Evolutionary conservation across 2,113 vertebrate genomes (phyloP).

Genomic region (Bubo scandiacus): DNA sequence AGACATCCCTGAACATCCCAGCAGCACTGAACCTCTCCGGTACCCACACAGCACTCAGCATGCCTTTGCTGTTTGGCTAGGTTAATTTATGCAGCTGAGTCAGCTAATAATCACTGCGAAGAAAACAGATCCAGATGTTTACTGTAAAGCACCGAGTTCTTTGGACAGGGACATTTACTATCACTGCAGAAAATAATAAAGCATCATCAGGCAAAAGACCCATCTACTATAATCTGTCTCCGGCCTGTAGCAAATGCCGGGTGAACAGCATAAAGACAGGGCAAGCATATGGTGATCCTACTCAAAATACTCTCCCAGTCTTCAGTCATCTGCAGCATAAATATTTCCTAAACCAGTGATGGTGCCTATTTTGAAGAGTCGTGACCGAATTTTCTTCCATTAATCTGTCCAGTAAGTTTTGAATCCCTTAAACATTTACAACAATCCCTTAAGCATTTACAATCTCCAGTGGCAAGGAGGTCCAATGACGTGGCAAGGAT

Average conservation of each 20-base stretch:
- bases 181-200: neutral
- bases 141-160: neutral
- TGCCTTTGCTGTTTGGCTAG: neutral
- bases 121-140: slow-evolving; percentile 29
- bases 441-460: neutral
- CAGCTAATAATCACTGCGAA: slow-evolving; percentile 7
- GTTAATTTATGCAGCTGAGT: slow-evolving; percentile 44
- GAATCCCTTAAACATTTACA: neutral
- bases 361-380: neutral
- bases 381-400: neutral
- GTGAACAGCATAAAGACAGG: neutral
- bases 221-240: neutral
- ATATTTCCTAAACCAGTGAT: neutral
- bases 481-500: neutral
- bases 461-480: neutral
- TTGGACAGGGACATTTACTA: neutral
- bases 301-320: neutral
- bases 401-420: neutral
- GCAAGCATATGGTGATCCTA: neutral
- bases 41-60: neutral
- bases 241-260: neutral
- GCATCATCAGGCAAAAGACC: neutral
- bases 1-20: neutral
- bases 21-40: neutral
- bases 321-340: neutral